These are phyloP conservation scores for Alviniconcha marisindica DNA, from an alignment of 1,140 invertebrate species.

Conservation along the genomic window DNA sequence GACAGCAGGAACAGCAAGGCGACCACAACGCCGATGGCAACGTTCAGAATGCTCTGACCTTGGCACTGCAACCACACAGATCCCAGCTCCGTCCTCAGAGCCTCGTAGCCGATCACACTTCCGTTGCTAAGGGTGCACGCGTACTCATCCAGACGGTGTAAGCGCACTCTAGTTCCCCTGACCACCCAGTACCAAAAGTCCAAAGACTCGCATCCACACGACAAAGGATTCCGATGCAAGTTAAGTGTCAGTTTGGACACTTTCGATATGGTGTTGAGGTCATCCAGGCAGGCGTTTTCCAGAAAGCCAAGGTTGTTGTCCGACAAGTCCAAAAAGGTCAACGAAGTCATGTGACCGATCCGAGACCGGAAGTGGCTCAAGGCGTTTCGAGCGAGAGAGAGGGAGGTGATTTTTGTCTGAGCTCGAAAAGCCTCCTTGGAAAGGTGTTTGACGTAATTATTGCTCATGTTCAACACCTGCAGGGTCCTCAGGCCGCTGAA, in stretches of 20 bases:
- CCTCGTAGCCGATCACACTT: not conserved
- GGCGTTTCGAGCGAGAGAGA: not conserved
- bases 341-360: not conserved
- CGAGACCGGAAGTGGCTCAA: not conserved
- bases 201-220: not conserved
- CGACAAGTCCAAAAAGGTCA: conserved; percentile 23
- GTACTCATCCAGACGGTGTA: not conserved
- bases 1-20: not conserved
- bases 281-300: not conserved
- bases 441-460: not conserved
- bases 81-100: not conserved
- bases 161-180: not conserved
- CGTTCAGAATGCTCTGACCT: not conserved
- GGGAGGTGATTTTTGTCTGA: not conserved
- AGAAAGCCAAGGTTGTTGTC: conserved; percentile 8
- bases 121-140: conserved; percentile 2
- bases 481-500: not conserved
- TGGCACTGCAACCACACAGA: conserved; percentile 20
- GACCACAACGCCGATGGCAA: not conserved
- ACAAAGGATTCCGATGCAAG: not conserved
- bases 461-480: not conserved
- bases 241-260: not conserved
- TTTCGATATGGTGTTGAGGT: not conserved
- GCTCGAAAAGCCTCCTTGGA: not conserved
- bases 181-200: conserved; percentile 11